Base-by-base conservation (phyloP, 2,888 invertebrate genomes). In the Dinocampus coccinellae region DNA sequence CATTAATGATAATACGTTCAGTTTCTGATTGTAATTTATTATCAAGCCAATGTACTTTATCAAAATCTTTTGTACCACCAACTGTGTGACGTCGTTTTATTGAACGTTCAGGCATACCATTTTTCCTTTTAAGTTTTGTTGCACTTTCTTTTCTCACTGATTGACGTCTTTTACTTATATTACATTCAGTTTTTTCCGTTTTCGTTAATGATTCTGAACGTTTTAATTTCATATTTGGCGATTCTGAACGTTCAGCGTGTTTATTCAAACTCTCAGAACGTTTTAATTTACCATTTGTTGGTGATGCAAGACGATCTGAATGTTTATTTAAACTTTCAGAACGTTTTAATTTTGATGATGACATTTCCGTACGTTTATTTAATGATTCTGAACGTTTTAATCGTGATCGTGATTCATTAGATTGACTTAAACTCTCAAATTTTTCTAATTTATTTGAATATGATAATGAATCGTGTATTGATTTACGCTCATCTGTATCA, bases 81-180 rank as follows among this genome's bases (percentile, higher is more conserved):
- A 97, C 96, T 0, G 97, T 97, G 89, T 97, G 97, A 33, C 97
- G 90, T 55, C 97, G 91, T 88, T 96, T 96, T 82, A 96, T 95
- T 75, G 94, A 94, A 77, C 93, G 89, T 87, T 93, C 93, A n/a
- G 92, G 93, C 92, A 92, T 92, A 73, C 93, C 93, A 86, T 93
- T 93, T 88, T 93, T 93, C 77, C 93, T 89, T 87, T 94, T 93
- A 71, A 93, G 88, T 85, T 93, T 93, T 66, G 91, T 90, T 29
- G 87, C 82, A 67, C 89, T 85, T 77, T 93, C 93, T 71, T 86
- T 83, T 24, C 86, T 80, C n/a, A 85, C 84, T 2, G 85, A 84
- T 69, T 88, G 88, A 55, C 93, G 90, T 61, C 93, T 90, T 84
- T 93, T 93, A 84, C 92, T 93, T 76, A 93, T 91, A 88, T 94